phyloP scores from a whole-genome alignment of 2,113 vertebrate genomes.

The Phoxinus phoxinus region DNA sequence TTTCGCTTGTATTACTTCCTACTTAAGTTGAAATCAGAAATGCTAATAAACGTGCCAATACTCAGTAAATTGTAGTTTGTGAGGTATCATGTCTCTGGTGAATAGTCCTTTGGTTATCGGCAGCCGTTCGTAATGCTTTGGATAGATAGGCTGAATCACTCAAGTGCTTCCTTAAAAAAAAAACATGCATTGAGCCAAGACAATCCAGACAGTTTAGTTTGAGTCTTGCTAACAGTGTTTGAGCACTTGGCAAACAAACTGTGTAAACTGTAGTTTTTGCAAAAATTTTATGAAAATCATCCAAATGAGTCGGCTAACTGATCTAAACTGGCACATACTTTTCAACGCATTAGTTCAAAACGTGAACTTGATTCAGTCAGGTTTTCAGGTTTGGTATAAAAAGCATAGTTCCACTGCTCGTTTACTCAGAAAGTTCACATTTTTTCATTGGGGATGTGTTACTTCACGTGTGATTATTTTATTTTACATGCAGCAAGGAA shows the following conservation, averaged over 20 bases:
- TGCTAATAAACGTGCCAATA: neutral
- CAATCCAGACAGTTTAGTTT: conserved; percentile 16
- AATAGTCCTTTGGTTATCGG: neutral
- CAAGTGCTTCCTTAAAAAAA: neutral
- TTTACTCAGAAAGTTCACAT: neutral
- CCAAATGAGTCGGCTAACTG: neutral
- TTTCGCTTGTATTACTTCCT: neutral
- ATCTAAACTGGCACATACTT: neutral
- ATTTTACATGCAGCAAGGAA: conserved; percentile 99
- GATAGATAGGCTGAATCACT: neutral
- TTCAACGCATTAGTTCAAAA: neutral
- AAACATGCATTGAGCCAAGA: neutral
- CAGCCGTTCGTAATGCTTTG: neutral
- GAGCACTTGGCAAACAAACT: neutral
- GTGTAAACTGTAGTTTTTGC: neutral
- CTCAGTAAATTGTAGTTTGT: neutral
- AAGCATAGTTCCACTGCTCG: neutral
- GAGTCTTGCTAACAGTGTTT: neutral
- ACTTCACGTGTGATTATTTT: conserved; percentile 71
- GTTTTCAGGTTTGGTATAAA: neutral
- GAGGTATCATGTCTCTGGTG: neutral
- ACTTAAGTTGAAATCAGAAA: neutral
- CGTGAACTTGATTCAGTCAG: neutral
- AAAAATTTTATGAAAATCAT: neutral
- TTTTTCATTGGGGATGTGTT: conserved; percentile 39